A percentile compares a stretch with the other conserved stretches of the same genome.
Evolutionary conservation across 1,140 invertebrate genomes (phyloP).

Genomic region (Galleria mellonella): DNA sequence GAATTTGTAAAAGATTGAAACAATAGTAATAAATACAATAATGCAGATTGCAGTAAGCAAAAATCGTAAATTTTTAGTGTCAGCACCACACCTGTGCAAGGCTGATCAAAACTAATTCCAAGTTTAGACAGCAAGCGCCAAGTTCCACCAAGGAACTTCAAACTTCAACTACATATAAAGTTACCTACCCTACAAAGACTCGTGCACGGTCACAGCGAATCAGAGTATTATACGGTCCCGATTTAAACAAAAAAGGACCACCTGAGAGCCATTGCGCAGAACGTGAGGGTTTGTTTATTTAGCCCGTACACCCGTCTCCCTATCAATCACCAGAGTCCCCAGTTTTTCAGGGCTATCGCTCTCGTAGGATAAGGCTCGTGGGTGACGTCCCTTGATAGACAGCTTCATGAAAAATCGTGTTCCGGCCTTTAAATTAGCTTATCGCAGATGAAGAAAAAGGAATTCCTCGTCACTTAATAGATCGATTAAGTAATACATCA

Average conservation of each 20-base stretch:
- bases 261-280: slow-evolving; percentile 39
- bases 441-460: too few relatives aligned
- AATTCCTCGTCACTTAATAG: too few relatives aligned
- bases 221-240: slow-evolving; percentile 4
- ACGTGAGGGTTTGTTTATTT: slow-evolving; percentile 52
- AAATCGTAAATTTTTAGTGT: too few relatives aligned
- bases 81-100: too few relatives aligned
- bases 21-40: too few relatives aligned
- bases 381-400: slow-evolving; percentile 31
- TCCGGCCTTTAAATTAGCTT: not conserved
- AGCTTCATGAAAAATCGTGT: slow-evolving; percentile 30
- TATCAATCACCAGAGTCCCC: slow-evolving; percentile 55
- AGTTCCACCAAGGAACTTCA: too few relatives aligned
- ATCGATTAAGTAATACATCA: too few relatives aligned
- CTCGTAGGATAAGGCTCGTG: slow-evolving; percentile 32
- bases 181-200: slow-evolving; percentile 7
- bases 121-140: too few relatives aligned
- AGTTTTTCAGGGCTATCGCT: slow-evolving; percentile 51
- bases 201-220: slow-evolving; percentile 1
- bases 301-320: slow-evolving; percentile 34
- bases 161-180: too few relatives aligned
- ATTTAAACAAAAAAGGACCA: slow-evolving; percentile 40
- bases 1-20: too few relatives aligned
- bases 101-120: too few relatives aligned
- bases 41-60: too few relatives aligned